Evolutionary conservation across 2,888 invertebrate species (phyloP).

Genomic region (Malachius bipustulatus): DNA sequence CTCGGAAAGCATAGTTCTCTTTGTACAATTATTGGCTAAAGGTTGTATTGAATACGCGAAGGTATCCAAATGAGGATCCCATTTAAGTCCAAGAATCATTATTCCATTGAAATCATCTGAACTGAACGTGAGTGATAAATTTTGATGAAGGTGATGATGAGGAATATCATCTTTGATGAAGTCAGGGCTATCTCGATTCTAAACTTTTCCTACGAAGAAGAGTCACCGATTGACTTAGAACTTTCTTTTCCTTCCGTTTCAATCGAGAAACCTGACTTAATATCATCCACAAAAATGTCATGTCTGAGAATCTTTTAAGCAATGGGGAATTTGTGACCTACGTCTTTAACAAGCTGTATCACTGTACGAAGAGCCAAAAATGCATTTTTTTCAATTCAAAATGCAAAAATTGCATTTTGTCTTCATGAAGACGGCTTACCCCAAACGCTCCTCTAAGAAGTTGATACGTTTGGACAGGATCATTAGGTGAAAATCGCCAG

Average conservation of each 20-base stretch:
- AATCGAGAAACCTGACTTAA: conserved; percentile 11
- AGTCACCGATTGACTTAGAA: conserved; percentile 7
- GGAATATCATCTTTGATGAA: conserved; percentile 9
- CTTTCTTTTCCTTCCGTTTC: conserved; percentile 7
- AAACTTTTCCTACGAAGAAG: conserved; percentile 8
- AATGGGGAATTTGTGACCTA: conserved; percentile 12
- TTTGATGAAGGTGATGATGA: conserved; percentile 2
- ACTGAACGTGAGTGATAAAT: conserved; percentile 8
- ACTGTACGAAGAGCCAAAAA: conserved; percentile 16
- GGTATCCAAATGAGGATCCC: conserved; percentile 13
- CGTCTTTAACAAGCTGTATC: conserved; percentile 16
- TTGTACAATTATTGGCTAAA: conserved; percentile 15
- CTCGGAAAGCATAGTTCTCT: conserved; percentile 19
- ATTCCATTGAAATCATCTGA: conserved; percentile 4
- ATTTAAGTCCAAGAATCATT: conserved; percentile 16
- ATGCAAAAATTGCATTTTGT: no score
- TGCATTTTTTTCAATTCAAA: no score
- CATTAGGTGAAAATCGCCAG: conserved; percentile 13
- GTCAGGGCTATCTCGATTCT: conserved; percentile 10
- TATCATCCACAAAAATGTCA: conserved; percentile 22
- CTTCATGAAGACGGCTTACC: conserved; percentile 14
- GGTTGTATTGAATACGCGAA: conserved; percentile 1
- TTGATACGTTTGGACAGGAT: conserved; percentile 13
- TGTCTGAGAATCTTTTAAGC: conserved; percentile 13
- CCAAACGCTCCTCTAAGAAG: conserved; percentile 22